phyloP scores from a whole-genome alignment of 2,797 vertebrate genomes.

The Sphenodon punctatus region DNA sequence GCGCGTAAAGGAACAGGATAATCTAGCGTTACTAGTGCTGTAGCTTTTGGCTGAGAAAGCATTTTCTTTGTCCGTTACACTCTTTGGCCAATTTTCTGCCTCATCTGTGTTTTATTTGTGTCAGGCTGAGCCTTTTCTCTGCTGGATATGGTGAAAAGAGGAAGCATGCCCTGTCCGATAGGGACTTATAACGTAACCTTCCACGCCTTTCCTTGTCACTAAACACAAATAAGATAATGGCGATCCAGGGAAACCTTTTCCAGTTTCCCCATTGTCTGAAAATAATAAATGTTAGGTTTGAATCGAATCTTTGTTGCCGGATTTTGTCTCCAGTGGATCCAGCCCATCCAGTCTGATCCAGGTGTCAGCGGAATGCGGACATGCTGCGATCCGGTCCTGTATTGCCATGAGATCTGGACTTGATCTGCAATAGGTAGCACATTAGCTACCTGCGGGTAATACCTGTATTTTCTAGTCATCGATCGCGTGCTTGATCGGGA shows the following conservation, averaged over 20 bases:
- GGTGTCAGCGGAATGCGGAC: no score
- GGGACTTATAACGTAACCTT: neutral
- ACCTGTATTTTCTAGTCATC: no score
- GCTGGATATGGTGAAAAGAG: neutral
- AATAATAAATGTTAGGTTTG: no score
- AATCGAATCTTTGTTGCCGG: no score
- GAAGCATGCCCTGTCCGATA: neutral
- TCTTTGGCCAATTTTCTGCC: slow-evolving; percentile 34
- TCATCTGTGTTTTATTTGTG: slow-evolving; percentile 8
- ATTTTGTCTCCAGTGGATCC: no score
- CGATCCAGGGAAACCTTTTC: neutral
- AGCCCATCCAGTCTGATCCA: no score
- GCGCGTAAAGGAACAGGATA: neutral
- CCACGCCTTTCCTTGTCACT: neutral
- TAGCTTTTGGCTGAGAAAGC: neutral
- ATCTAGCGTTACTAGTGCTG: slow-evolving; percentile 7
- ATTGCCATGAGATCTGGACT: no score
- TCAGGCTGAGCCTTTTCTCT: neutral
- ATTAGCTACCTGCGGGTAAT: no score
- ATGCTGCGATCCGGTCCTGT: no score
- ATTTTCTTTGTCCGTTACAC: neutral
- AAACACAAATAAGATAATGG: neutral
- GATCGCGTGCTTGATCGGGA: no score
- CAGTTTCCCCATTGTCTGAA: neutral
- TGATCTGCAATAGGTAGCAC: no score